A percentile compares a stretch with the other conserved stretches of the same genome.
Conservation (phyloP, 2,888 invertebrate species). For the Drosophila mulleri region DNA sequence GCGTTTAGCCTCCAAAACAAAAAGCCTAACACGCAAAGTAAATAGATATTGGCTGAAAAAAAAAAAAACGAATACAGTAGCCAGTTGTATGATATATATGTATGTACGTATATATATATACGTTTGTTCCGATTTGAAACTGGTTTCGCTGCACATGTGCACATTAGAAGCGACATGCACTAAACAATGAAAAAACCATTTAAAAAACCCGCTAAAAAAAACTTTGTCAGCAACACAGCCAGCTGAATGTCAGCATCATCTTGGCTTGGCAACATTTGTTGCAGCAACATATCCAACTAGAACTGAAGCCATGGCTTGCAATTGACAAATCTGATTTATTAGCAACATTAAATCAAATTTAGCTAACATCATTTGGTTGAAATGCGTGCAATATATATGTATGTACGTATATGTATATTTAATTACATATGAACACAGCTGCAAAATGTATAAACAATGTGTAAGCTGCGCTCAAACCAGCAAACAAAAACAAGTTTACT, state of each 20-base stretch:
- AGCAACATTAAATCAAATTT: background rate
- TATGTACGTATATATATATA: too few relatives aligned
- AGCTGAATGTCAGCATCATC: constrained; percentile 52
- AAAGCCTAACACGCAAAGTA: constrained; percentile 20
- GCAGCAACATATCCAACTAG: background rate
- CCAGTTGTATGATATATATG: constrained; percentile 8
- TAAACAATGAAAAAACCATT: constrained; percentile 24
- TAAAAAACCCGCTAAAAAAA: constrained; percentile 23
- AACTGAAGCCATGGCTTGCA: background rate
- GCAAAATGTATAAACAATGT: constrained; percentile 45
- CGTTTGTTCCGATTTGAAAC: constrained; percentile 58
- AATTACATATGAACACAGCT: constrained; percentile 23
- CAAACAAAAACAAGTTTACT: constrained; percentile 70
- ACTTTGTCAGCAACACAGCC: constrained; percentile 23
- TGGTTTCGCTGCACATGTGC: constrained; percentile 76
- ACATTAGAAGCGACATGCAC: constrained; percentile 41
- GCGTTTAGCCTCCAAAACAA: constrained; percentile 62
- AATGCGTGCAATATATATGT: constrained; percentile 28
- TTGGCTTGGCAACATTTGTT: constrained; percentile 41
- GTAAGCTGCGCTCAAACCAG: constrained; percentile 51
- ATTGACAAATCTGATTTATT: background rate
- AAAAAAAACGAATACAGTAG: constrained; percentile 20
- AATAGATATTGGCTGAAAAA: constrained; percentile 8
- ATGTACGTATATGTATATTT: constrained; percentile 11
- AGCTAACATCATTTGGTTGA: background rate